Conservation (phyloP, 2,797 vertebrate species). For the Limosa lapponica region DNA sequence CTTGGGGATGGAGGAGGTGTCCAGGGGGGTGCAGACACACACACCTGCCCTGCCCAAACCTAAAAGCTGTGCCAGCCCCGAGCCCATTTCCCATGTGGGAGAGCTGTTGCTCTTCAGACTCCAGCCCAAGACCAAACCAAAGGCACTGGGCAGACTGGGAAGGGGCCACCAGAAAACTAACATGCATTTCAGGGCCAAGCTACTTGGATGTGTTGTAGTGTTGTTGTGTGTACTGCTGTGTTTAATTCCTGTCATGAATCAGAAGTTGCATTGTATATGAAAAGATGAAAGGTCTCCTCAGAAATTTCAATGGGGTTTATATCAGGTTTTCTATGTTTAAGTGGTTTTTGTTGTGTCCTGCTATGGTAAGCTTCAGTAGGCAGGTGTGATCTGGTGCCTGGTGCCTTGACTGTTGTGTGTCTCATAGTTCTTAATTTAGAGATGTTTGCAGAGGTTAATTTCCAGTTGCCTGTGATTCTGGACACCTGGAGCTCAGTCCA, state of each 20-base stretch:
- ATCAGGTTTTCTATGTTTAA: background rate
- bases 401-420: background rate
- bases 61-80: background rate
- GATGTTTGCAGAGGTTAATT: background rate
- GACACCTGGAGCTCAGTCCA: background rate
- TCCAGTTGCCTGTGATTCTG: background rate
- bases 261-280: background rate
- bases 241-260: background rate
- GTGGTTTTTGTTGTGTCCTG: background rate
- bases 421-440: background rate
- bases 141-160: background rate
- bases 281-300: background rate
- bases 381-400: background rate
- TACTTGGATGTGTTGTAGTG: background rate
- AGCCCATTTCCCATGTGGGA: background rate
- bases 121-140: accelerated
- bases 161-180: background rate
- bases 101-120: background rate
- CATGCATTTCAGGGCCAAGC: background rate
- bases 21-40: background rate
- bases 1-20: background rate
- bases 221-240: background rate
- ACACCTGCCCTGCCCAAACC: background rate
- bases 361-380: background rate
- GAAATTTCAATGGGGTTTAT: background rate